phyloP scores from a whole-genome alignment of 2,888 invertebrate genomes.

The Pyrrhosoma nymphula region DNA sequence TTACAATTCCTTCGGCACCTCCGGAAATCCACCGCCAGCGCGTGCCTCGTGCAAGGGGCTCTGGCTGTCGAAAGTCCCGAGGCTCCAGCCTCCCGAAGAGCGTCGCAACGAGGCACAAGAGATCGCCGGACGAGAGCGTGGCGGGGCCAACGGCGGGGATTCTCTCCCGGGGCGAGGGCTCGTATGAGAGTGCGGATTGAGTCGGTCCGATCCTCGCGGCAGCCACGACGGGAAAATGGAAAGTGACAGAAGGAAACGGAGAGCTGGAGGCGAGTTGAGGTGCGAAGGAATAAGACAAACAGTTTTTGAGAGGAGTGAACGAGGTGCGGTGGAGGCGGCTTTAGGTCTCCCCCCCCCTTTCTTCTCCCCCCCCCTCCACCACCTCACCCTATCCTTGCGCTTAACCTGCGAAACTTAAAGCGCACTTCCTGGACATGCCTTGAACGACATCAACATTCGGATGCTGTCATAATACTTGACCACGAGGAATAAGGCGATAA shows the following conservation, averaged over 20 bases:
- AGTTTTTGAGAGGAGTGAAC: background rate
- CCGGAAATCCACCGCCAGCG: background rate
- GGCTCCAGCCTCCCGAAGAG: background rate
- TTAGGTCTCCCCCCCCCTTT: background rate
- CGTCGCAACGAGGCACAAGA: background rate
- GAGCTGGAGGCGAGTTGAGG: background rate
- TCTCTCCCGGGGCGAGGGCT: background rate
- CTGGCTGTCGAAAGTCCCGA: background rate
- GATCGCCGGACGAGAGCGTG: background rate
- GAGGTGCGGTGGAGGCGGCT: background rate
- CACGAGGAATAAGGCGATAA: background rate
- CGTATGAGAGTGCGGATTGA: background rate
- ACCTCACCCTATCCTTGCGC: too few relatives aligned
- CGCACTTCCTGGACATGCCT: background rate
- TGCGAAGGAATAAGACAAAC: conserved; percentile 48
- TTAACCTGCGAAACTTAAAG: too few relatives aligned
- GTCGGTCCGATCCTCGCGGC: background rate
- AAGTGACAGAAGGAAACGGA: conserved; percentile 19
- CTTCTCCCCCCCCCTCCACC: too few relatives aligned
- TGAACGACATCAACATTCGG: background rate
- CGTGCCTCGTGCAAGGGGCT: background rate
- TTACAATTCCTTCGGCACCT: too few relatives aligned
- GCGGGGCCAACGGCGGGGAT: background rate
- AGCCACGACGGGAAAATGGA: background rate
- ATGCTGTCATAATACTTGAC: background rate